Conservation (phyloP, 2,888 invertebrate genomes). For the Dryobotodes eremita region DNA sequence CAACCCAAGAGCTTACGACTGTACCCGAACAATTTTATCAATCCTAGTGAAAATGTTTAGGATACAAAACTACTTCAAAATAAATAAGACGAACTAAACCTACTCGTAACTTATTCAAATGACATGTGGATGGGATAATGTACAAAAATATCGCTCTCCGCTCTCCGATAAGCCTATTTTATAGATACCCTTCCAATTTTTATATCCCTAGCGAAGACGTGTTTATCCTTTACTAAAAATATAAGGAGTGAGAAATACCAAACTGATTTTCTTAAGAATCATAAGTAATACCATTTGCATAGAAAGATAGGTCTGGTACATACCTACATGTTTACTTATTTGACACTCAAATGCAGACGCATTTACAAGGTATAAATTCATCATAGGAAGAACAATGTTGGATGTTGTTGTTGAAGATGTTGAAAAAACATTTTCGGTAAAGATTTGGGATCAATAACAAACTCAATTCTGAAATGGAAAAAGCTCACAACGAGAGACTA, state of each 20-base stretch:
- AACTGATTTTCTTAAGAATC: constrained; percentile 44
- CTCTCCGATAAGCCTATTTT: constrained; percentile 72
- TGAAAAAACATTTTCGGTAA: constrained; percentile 31
- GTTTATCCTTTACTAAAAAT: constrained; percentile 59
- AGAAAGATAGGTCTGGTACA: not conserved
- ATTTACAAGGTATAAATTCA: constrained; percentile 37
- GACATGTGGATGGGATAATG: constrained; percentile 67
- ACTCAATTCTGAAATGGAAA: constrained; percentile 69
- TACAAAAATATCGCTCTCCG: constrained; percentile 67
- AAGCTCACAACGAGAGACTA: constrained; percentile 65
- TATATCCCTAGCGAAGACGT: constrained; percentile 58
- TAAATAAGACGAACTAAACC: constrained; percentile 59
- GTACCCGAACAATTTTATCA: constrained; percentile 44
- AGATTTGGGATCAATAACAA: constrained; percentile 62
- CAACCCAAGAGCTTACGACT: constrained; percentile 3
- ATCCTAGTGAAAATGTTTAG: constrained; percentile 37
- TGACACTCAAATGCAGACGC: constrained; percentile 4
- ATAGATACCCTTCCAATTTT: constrained; percentile 69
- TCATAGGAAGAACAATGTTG: constrained; percentile 13
- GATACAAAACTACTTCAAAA: constrained; percentile 45
- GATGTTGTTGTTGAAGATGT: not conserved
- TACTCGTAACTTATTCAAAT: constrained; percentile 70
- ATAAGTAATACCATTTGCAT: constrained; percentile 32
- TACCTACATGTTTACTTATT: not conserved
- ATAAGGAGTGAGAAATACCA: constrained; percentile 38